Evolutionary conservation across 2,888 invertebrate species (phyloP), one percentile per base, ranked within the genome.

Genomic region (Drosophila mimica): DNA sequence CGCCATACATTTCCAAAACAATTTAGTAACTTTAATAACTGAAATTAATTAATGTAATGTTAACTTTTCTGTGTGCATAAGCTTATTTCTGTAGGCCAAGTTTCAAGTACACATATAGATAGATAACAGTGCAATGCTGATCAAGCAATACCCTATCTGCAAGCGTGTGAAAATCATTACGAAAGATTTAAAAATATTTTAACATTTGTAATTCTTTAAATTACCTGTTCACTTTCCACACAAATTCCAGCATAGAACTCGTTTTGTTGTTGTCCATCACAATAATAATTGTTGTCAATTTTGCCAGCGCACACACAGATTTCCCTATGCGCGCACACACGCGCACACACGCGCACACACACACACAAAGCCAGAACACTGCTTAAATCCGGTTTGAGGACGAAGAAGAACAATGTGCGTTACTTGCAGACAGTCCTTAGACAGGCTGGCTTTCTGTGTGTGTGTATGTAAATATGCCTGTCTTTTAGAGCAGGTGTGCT

Each of bases 341-440:
- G n/a, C 64, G 33, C 43, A 13, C 20, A 43, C 8, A n/a, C n/a
- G n/a, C n/a, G n/a, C n/a, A n/a, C 17, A 40, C 64, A 64, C 36
- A 25, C 36, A 34, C 28, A 17, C 6, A 3, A 9, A 28, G 34
- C 17, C 17, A 36, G 28, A 30, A 13, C 20, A 31, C 51, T n/a
- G 31, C 25, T 60, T 36, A 64, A 76, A 76, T 76, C 76, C 76
- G 79, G 76, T 76, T 73, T 79, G 64, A 75, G 75, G 75, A 72
- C 75, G 61, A 53, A 43, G 71, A 56, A 56, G 30, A n/a, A 30
- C 38, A 38, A 13, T 38, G 54, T 63, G 72, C 43, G 67, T 54
- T 64, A 53, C 43, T 61, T 67, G 49, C 67, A 76, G 76, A 69
- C 69, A 63, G 74, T 76, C 78, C 76, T 76, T 72, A 76, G 76